Percentiles rank a stretch among this genome's conserved stretches.
Conservation (phyloP, 2,888 invertebrate species). For the Agrilus biguttatus region DNA sequence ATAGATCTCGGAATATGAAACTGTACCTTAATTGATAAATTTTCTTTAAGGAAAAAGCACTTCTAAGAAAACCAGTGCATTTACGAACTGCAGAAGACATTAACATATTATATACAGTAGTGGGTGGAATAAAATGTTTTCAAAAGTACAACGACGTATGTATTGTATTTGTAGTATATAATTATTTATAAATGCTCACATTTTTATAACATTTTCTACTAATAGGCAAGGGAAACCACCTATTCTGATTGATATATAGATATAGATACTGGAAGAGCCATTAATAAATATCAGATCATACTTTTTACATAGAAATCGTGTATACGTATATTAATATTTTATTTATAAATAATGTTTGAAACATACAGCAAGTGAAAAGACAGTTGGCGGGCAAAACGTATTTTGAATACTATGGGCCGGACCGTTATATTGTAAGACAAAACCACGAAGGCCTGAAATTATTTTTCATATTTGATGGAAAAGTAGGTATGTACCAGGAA, state of each 20-base stretch:
- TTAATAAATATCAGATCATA: too few relatives aligned
- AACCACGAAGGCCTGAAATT: slow-evolving; percentile 43
- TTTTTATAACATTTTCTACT: neutral
- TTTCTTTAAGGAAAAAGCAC: slow-evolving; percentile 40
- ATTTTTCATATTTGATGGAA: slow-evolving; percentile 51
- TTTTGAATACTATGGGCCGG: slow-evolving; percentile 45
- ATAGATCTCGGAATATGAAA: neutral
- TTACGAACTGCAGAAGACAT: slow-evolving; percentile 46
- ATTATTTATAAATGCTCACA: neutral
- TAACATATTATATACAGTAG: slow-evolving; percentile 38
- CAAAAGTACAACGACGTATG: slow-evolving; percentile 42
- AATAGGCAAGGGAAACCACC: neutral
- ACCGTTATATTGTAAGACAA: slow-evolving; percentile 45
- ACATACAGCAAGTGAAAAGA: slow-evolving; percentile 39
- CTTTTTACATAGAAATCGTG: too few relatives aligned
- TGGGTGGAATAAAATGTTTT: slow-evolving; percentile 48
- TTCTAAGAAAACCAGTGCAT: slow-evolving; percentile 39
- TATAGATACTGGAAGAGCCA: too few relatives aligned
- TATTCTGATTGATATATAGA: neutral
- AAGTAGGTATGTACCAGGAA: slow-evolving; percentile 36
- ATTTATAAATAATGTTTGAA: slow-evolving; percentile 5
- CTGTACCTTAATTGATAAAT: slow-evolving; percentile 1
- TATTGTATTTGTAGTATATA: slow-evolving; percentile 7
- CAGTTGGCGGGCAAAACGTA: slow-evolving; percentile 44
- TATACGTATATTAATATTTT: too few relatives aligned